Evolutionary conservation across 37 sponge, comb jelly and placozoan genomes (phyloP).

Genomic region (Halichondria panicea): DNA sequence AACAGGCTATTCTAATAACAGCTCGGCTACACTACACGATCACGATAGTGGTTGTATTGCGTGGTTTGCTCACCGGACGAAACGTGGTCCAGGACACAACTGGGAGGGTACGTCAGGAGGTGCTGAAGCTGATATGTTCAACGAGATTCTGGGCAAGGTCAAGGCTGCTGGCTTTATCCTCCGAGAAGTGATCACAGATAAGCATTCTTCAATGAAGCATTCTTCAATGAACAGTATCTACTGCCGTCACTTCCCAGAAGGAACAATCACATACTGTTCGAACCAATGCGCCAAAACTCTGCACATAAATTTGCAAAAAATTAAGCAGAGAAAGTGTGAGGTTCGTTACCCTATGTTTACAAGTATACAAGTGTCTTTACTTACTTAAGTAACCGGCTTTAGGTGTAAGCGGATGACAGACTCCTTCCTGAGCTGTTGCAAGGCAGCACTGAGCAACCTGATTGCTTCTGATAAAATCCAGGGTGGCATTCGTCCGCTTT

Average conservation of each 20-base stretch:
- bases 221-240: conserved; percentile 22
- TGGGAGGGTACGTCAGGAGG: conserved; percentile 29
- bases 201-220: too few relatives aligned
- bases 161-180: conserved; percentile 26
- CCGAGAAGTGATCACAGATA: conserved; percentile 19
- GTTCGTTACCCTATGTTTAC: not conserved
- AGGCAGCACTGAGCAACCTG: conserved; percentile 24
- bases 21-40: conserved; percentile 13
- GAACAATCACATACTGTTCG: conserved; percentile 16
- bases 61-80: conserved; percentile 15
- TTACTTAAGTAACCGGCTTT: too few relatives aligned
- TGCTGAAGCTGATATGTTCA: conserved; percentile 29
- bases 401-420: conserved; percentile 30
- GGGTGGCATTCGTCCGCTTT: not conserved
- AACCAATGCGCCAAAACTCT: conserved; percentile 28
- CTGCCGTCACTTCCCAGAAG: conserved; percentile 22
- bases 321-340: conserved; percentile 2
- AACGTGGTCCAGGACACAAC: conserved; percentile 17
- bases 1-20: too few relatives aligned
- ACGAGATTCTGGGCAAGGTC: conserved; percentile 12
- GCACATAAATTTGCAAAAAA: conserved; percentile 22
- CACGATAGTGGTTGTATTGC: conserved; percentile 4
- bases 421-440: conserved; percentile 3
- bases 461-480: conserved; percentile 5
- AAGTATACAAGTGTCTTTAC: not conserved